phyloP scores from a whole-genome alignment of 2,888 invertebrate species.

The Diarsia rubi region DNA sequence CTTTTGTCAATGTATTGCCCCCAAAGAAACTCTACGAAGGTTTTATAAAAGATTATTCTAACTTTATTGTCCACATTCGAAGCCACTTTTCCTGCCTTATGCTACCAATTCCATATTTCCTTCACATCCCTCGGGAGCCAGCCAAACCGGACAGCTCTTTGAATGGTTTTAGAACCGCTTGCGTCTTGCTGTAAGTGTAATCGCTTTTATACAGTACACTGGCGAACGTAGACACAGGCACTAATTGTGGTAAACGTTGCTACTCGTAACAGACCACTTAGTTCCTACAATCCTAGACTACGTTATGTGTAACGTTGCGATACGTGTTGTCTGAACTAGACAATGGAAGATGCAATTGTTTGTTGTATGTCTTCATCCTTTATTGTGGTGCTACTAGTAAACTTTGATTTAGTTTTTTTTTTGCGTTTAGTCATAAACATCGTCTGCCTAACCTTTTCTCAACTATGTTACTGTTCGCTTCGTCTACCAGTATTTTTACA shows the following conservation, averaged over 20 bases:
- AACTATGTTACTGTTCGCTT: background rate
- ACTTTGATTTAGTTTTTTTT: background rate
- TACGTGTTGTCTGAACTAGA: constrained; percentile 16
- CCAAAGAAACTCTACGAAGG: constrained; percentile 6
- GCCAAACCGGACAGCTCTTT: constrained; percentile 12
- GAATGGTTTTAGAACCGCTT: constrained; percentile 37
- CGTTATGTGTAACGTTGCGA: constrained; percentile 13
- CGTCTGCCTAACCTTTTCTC: background rate
- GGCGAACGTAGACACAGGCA: constrained; percentile 44
- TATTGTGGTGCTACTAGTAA: background rate
- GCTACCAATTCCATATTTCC: constrained; percentile 24
- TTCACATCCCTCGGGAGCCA: constrained; percentile 11
- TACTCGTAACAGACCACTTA: constrained; percentile 48
- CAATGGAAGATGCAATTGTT: constrained; percentile 5
- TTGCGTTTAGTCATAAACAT: background rate
- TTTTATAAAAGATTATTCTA: background rate
- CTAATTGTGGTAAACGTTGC: constrained; percentile 62
- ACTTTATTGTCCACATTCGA: constrained; percentile 8
- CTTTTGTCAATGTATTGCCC: background rate
- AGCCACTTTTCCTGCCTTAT: background rate
- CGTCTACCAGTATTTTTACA: background rate
- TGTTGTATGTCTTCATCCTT: background rate
- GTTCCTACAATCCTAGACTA: constrained; percentile 37
- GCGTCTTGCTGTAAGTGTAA: constrained; percentile 55
- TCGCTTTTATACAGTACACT: constrained; percentile 51